Conservation (phyloP, 2,797 vertebrate species). For the Sebastes glaucus region DNA sequence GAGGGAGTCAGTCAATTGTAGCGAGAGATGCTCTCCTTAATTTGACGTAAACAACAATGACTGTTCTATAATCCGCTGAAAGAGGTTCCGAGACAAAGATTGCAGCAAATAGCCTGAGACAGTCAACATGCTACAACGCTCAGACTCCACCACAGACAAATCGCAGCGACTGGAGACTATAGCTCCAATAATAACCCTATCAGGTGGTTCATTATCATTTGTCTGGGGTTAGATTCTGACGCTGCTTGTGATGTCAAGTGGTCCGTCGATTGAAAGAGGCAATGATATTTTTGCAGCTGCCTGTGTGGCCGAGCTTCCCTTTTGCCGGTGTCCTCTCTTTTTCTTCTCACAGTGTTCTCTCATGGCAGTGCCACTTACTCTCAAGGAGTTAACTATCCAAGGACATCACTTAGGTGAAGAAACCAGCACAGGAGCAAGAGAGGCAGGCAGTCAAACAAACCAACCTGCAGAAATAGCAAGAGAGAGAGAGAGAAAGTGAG, state of each 20-base stretch:
- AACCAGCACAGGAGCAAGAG: conserved; percentile 29
- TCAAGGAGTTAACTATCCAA: conserved; percentile 50
- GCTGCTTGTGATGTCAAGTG: conserved; percentile 1
- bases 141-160: not conserved
- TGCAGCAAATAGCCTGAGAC: conserved; percentile 14
- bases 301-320: not conserved
- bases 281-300: not conserved
- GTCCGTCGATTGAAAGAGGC: not conserved
- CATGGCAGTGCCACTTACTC: conserved; percentile 15
- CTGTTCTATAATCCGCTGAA: conserved; percentile 9
- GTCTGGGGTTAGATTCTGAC: conserved; percentile 2
- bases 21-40: conserved; percentile 10
- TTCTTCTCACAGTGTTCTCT: not conserved
- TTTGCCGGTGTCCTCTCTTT: not conserved
- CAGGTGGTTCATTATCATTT: conserved; percentile 9
- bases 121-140: conserved; percentile 4
- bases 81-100: conserved; percentile 12
- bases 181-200: conserved; percentile 10
- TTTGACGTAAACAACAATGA: conserved; percentile 14
- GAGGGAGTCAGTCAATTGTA: not conserved
- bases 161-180: not conserved
- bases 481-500: not conserved
- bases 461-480: conserved; percentile 11
- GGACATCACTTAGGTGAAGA: conserved; percentile 32
- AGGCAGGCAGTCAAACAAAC: conserved; percentile 29